phyloP scores from a whole-genome alignment of 2,797 vertebrate genomes.

The Sebastolobus altivelis region DNA sequence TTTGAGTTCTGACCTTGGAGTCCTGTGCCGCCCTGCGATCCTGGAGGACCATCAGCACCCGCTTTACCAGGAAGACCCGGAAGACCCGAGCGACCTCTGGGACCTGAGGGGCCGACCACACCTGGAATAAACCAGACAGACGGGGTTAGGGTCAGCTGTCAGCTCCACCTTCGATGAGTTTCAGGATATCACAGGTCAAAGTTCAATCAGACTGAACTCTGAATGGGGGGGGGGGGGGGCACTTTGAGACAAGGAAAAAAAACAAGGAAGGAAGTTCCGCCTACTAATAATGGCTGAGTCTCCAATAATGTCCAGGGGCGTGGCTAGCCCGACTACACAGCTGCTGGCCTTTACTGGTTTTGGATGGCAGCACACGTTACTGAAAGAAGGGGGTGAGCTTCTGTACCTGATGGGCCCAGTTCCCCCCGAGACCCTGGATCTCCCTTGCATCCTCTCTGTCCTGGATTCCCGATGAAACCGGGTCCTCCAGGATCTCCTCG shows the following conservation, averaged over 20 bases:
- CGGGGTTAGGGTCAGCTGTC: not conserved
- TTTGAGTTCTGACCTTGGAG: conserved; percentile 72
- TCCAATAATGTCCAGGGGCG: no score
- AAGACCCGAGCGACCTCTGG: conserved; percentile 68
- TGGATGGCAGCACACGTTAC: not conserved
- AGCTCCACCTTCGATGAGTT: no score
- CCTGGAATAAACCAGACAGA: conserved; percentile 63
- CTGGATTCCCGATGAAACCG: conserved; percentile 66
- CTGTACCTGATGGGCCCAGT: conserved; percentile 62
- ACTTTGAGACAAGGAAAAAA: no score
- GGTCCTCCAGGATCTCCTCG: conserved; percentile 68
- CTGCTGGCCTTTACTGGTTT: not conserved
- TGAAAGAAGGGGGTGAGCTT: not conserved
- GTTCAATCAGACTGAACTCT: no score
- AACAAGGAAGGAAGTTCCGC: no score
- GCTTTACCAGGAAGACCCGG: conserved; percentile 72
- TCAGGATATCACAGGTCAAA: no score
- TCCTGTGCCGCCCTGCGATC: conserved; percentile 70
- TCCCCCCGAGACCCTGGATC: conserved; percentile 57
- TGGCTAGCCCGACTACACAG: not conserved
- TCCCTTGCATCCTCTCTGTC: conserved; percentile 74
- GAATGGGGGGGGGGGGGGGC: no score
- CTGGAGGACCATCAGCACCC: conserved; percentile 74
- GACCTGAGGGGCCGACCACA: conserved; percentile 76
- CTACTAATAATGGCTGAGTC: no score